Conservation (phyloP, 2,888 invertebrate species). For the Tridacna crocea region DNA sequence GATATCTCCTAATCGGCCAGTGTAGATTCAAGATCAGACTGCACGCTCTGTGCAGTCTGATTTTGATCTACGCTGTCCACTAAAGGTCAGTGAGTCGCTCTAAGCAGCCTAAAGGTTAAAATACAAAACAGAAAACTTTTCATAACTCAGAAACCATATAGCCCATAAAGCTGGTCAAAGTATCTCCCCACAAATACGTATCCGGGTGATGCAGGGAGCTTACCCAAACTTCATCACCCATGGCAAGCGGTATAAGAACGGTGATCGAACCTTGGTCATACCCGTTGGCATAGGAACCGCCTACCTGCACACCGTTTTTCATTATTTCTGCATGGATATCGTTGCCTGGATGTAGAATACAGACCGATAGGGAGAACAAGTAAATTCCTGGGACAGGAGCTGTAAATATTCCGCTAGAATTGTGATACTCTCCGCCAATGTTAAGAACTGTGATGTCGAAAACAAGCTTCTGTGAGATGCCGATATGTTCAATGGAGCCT, state of each 20-base stretch:
- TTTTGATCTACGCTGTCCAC: too few species aligned
- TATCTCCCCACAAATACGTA: constrained; percentile 9
- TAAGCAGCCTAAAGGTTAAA: too few species aligned
- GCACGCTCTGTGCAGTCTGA: too few species aligned
- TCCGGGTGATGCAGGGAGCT: constrained; percentile 7
- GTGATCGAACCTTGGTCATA: constrained; percentile 19
- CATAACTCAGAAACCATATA: not conserved
- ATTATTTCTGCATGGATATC: constrained; percentile 11
- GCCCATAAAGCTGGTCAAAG: constrained; percentile 16
- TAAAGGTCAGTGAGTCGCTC: too few species aligned
- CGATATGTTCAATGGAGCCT: not conserved
- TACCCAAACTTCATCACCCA: constrained; percentile 22
- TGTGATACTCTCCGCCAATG: constrained; percentile 5
- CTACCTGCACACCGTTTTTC: constrained; percentile 10
- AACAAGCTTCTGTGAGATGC: constrained; percentile 3
- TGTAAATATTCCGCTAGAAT: not conserved
- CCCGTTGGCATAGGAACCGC: constrained; percentile 9
- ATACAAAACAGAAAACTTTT: too few species aligned
- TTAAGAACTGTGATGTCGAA: constrained; percentile 18
- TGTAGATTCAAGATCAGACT: too few species aligned
- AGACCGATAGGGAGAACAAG: constrained; percentile 12
- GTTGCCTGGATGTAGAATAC: not conserved
- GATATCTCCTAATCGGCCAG: too few species aligned
- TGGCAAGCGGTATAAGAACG: not conserved
- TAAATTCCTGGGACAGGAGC: constrained; percentile 15